phyloP scores from a whole-genome alignment of 2,113 vertebrate species.

The Megaptera novaeangliae region DNA sequence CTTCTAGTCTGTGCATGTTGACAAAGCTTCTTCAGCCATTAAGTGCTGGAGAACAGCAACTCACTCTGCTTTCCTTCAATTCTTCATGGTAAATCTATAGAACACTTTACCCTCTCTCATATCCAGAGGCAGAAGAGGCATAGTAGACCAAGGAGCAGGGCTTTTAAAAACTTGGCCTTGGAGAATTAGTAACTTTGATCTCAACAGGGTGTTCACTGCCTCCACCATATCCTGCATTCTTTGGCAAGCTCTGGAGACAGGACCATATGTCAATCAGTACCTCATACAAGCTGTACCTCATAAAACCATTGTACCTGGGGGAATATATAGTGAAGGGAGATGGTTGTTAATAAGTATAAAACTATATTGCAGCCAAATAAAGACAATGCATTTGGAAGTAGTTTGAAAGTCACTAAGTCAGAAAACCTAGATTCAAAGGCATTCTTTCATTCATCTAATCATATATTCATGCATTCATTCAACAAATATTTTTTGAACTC shows the following conservation, averaged over 20 bases:
- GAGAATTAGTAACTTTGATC: neutral
- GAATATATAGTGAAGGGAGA: neutral
- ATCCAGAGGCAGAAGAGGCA: neutral
- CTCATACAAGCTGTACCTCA: neutral
- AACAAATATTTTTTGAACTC: neutral
- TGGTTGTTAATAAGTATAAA: neutral
- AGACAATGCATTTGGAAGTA: neutral
- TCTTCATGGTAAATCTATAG: neutral
- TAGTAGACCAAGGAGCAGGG: neutral
- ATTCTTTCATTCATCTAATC: neutral
- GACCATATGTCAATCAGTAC: neutral
- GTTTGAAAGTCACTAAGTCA: neutral
- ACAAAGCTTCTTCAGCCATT: neutral
- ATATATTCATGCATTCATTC: neutral
- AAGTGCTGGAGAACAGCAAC: neutral
- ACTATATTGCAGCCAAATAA: neutral
- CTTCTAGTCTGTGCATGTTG: neutral
- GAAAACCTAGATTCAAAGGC: neutral
- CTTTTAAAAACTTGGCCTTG: neutral
- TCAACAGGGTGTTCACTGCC: neutral
- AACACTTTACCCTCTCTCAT: neutral
- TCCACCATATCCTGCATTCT: neutral
- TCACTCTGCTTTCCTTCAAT: neutral
- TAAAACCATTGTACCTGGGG: neutral
- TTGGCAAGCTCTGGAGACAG: neutral